Evolutionary conservation across 64 coral and sea anemone genomes (phyloP).

Genomic region (Trachythela sp.): DNA sequence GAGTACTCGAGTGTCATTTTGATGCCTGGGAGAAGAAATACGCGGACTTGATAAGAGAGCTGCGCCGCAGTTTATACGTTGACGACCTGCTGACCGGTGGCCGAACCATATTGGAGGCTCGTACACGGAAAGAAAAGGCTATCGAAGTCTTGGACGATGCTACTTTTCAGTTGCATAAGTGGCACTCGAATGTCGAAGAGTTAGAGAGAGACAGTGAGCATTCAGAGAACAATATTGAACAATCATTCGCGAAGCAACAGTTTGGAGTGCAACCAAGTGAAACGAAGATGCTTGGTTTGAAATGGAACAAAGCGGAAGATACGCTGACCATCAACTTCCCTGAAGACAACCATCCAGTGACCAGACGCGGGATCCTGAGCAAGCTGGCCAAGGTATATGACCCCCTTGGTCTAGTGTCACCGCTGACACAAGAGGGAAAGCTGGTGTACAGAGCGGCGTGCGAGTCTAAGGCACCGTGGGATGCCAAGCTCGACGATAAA

Average conservation of each 20-base stretch:
- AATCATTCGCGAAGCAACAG: background rate
- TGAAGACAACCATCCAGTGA: background rate
- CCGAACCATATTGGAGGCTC: background rate
- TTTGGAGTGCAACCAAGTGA: background rate
- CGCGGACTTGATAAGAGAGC: background rate
- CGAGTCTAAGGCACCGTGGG: background rate
- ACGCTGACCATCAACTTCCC: background rate
- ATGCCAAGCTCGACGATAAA: background rate
- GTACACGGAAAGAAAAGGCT: background rate
- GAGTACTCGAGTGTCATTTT: background rate
- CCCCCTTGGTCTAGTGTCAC: background rate
- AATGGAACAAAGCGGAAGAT: background rate
- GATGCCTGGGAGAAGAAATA: background rate
- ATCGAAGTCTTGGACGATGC: background rate
- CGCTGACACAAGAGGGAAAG: background rate
- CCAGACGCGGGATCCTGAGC: background rate
- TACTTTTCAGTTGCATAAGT: background rate
- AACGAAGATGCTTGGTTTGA: background rate
- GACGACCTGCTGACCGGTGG: background rate
- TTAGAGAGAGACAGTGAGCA: background rate
- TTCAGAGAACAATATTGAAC: background rate
- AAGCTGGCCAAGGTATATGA: background rate
- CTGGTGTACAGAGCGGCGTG: background rate
- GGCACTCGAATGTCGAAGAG: background rate
- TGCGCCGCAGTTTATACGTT: background rate